A percentile compares a stretch with the other conserved stretches of the same genome.
phyloP scores from a whole-genome alignment of 2,113 vertebrate genomes.

The Gopherus flavomarginatus region DNA sequence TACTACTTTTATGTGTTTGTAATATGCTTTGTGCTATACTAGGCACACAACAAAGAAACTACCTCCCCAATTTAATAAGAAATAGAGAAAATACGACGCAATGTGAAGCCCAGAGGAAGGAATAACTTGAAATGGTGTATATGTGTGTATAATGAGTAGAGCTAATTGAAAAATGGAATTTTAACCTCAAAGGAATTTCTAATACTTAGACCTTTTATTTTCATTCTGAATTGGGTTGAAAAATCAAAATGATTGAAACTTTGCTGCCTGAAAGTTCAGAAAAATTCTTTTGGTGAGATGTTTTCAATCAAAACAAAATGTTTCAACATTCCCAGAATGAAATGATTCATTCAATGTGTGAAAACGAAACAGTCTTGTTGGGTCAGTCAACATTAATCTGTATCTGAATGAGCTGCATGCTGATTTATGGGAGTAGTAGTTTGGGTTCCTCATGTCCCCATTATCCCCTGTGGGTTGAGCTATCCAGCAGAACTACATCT shows the following conservation, averaged over 20 bases:
- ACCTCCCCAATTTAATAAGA: not conserved
- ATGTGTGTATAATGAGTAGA: not conserved
- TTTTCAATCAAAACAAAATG: not conserved
- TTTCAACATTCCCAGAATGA: not conserved
- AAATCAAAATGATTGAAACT: not conserved
- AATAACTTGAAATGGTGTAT: not conserved
- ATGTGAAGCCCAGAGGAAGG: not conserved
- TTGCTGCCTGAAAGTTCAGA: not conserved
- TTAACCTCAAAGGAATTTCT: not conserved
- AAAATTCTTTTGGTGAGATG: too few relatives aligned
- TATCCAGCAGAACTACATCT: not conserved
- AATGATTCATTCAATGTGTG: not conserved
- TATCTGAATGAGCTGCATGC: not conserved
- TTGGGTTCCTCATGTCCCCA: not conserved
- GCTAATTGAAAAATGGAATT: not conserved
- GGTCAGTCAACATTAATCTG: not conserved
- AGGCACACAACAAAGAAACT: not conserved
- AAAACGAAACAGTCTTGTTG: not conserved
- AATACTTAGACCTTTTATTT: not conserved
- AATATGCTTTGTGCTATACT: not conserved
- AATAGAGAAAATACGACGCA: not conserved
- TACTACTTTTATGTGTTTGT: not conserved
- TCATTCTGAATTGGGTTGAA: not conserved
- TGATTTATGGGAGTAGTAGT: not conserved
- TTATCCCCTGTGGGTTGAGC: not conserved